Conservation (phyloP, 2,113 vertebrate species). For the Chroicocephalus ridibundus region DNA sequence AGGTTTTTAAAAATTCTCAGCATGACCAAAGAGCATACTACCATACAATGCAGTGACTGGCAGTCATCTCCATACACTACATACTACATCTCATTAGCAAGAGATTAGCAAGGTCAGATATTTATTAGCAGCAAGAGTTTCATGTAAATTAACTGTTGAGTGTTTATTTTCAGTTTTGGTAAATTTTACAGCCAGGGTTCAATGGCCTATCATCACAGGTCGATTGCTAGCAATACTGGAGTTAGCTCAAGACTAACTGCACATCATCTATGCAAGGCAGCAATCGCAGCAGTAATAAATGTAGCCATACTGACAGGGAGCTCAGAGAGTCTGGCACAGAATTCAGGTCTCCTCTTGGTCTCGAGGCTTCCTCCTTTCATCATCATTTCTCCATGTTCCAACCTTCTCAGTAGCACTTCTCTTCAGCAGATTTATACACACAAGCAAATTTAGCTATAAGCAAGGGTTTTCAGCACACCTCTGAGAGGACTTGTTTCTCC, state of each 20-base stretch:
- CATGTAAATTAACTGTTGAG: neutral
- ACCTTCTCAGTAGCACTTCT: neutral
- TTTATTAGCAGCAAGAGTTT: neutral
- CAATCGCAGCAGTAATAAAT: neutral
- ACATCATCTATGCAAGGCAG: neutral
- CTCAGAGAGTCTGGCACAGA: neutral
- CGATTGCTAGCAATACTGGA: neutral
- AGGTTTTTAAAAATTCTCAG: neutral
- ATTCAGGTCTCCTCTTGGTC: neutral
- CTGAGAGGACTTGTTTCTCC: neutral
- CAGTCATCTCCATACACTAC: neutral
- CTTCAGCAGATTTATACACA: neutral
- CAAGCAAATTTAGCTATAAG: neutral
- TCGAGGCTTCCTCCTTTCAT: neutral
- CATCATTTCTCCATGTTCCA: neutral
- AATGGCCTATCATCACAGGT: neutral
- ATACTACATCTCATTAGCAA: neutral
- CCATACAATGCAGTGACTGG: neutral
- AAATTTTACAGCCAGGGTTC: neutral
- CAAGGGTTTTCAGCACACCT: neutral
- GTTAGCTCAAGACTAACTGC: neutral
- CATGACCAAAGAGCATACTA: neutral
- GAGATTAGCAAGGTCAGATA: neutral
- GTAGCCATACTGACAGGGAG: neutral
- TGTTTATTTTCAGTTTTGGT: neutral